Evolutionary conservation across 92 coral and sea anemone species (phyloP).

Genomic region (Parazoanthus atlanticus): DNA sequence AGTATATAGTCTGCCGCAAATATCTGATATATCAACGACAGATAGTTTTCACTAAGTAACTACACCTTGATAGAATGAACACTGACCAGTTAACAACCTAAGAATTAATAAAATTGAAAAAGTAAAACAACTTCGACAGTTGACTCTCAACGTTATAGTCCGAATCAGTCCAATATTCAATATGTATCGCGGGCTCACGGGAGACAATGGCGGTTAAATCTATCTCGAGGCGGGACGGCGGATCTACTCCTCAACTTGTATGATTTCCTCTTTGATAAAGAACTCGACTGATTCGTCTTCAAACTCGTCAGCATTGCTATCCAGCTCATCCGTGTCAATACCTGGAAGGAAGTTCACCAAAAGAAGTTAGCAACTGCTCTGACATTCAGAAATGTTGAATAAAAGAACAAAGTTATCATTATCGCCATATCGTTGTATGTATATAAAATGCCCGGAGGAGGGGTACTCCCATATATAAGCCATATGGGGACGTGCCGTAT

Average conservation of each 20-base stretch:
- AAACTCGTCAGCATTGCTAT: conserved; percentile 88
- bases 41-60: background rate
- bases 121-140: conserved; percentile 16
- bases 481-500: too few relatives aligned
- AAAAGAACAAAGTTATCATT: too few relatives aligned
- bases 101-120: conserved; percentile 28
- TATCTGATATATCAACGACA: conserved; percentile 7
- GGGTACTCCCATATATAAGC: too few relatives aligned
- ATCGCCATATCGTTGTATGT: too few relatives aligned
- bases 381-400: background rate
- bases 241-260: conserved; percentile 81
- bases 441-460: too few relatives aligned
- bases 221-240: background rate
- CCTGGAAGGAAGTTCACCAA: conserved; percentile 57
- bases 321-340: conserved; percentile 86
- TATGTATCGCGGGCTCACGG: conserved; percentile 27
- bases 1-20: background rate
- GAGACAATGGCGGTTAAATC: conserved; percentile 67
- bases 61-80: background rate
- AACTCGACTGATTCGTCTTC: conserved; percentile 98
- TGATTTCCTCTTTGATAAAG: conserved; percentile 98
- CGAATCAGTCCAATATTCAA: conserved; percentile 9
- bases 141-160: conserved; percentile 6
- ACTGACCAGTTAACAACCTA: conserved; percentile 9
- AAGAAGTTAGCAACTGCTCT: background rate